Evolutionary conservation across 1,140 invertebrate genomes (phyloP).

Genomic region (Drosophila saltans): DNA sequence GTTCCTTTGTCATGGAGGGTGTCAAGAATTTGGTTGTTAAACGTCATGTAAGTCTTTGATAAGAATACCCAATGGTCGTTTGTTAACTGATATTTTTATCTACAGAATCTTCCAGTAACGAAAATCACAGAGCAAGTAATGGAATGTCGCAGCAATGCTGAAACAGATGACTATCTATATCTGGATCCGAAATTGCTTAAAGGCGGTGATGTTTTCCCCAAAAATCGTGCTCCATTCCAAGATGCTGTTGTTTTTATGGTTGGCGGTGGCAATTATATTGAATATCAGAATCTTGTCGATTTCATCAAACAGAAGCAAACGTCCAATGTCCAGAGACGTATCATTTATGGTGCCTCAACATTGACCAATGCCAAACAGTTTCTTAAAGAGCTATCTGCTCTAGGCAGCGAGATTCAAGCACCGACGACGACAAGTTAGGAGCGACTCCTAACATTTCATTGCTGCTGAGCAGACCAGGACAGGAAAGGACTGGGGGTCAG

Average conservation of each 20-base stretch:
- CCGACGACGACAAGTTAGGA: conserved; percentile 75
- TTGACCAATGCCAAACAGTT: conserved; percentile 96
- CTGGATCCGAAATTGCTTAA: conserved; percentile 96
- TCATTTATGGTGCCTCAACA: conserved; percentile 97
- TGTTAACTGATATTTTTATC: background rate
- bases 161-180: conserved; percentile 94
- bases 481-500: conserved; percentile 18
- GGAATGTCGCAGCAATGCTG: conserved; percentile 91
- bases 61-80: fast-evolving
- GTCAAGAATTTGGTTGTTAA: conserved; percentile 99
- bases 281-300: conserved; percentile 99
- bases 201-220: conserved; percentile 87
- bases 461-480: conserved; percentile 53
- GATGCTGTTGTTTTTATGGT: conserved; percentile 98
- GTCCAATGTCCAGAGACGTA: conserved; percentile 89
- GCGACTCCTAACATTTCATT: conserved; percentile 52
- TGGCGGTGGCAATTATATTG: conserved; percentile 99
- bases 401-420: conserved; percentile 88
- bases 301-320: conserved; percentile 94
- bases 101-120: conserved; percentile 94
- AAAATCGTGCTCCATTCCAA: conserved; percentile 89
- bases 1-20: conserved; percentile 99
- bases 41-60: conserved; percentile 90
- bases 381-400: conserved; percentile 92
- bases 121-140: conserved; percentile 96